Base-by-base conservation (phyloP, 2,113 vertebrate species). In the Onychostruthus taczanowskii region DNA sequence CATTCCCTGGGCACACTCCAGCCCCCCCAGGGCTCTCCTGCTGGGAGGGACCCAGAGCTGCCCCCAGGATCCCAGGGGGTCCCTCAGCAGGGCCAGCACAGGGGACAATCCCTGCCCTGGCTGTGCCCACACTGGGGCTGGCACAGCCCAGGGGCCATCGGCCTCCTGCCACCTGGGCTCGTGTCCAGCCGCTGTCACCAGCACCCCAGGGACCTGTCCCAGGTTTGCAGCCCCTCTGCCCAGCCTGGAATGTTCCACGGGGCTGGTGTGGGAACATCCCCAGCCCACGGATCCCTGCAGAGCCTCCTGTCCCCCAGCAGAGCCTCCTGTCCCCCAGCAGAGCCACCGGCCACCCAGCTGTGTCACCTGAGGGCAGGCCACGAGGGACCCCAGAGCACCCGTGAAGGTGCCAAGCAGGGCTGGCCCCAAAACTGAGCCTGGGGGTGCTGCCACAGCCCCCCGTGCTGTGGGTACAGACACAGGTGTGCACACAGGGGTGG, bases 311-410 rank as follows among this genome's bases (percentile, higher is more conserved):
- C 73, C 63, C 53, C 53, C 43, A 19, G 55, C 30, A 82, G 44
- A 24, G 55, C n/a, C 64, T 27, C 44, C 21, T 11, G 46, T 44
- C 73, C 63, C 53, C 53, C 43, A 19, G 55, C 30, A 82, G 44
- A 24, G 55, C n/a, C 64, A 59, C 44, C 18, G 4, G 19, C 22
- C 43, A 23, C 23, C 31, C 28, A 15, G 5, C 18, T 0, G 26
- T 21, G 73, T 12, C 84, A 59, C 46, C 53, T 5, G 50, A 9
- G 83, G 7, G 33, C 7, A 5, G 35, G 30, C 20, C 1, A 2
- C 1, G 3, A 44, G 84, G 14, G 26, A 33, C 21, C 46, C 63
- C 4, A 0, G 24, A 58, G 83, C 35, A 7, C 16, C 9, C 0
- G 24, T 10, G 50, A 24, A 20, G 44, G 61, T 9, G 52, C 10